Evolutionary conservation across 2,888 invertebrate species (phyloP), one percentile per base, ranked within the genome.

Genomic region (Lobophora halterata): DNA sequence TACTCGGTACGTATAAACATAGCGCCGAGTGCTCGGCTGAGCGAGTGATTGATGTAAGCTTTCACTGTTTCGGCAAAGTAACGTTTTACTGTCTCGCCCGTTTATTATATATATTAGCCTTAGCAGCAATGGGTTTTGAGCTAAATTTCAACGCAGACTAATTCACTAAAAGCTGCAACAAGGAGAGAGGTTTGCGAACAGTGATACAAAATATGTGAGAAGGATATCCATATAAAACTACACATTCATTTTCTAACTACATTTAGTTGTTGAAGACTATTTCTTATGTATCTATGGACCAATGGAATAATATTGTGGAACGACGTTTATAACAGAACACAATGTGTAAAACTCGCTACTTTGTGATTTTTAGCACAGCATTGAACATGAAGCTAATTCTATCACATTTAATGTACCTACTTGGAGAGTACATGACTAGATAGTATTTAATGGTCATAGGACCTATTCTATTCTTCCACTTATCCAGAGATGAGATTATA

Each of bases 201-300:
- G 58, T 61, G 62, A 60, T 62, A 65, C 27, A 45, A 55, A 63
- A 63, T 68, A 44, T 65, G 73, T 53, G 37, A 58, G 61, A 58
- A 57, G 42, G 42, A 61, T 63, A 60, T 68, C 59, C 62, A 71
- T 74, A 78, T 67, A 76, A 76, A 76, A 70, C 77, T 80, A 80
- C 73, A 58, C 68, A 74, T 77, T 79, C 76, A 79, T 74, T 71
- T 72, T 58, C 77, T 80, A 81, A 61, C 77, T 79, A 83, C 65
- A 65, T 71, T 61, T 71, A 61, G 62, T 64, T 61, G 52, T 63
- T 63, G 26, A 31, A 28, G 28, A 35, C 12, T 44, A 46, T 39
- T 49, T 24, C 49, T 12, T 42, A 46, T 38, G 49, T 46, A 52
- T 37, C 51, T 61, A 62, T 65, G 69, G 70, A 71, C 63, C 53